These are phyloP conservation scores for Lethocerus indicus DNA, from an alignment of 1,140 invertebrate species.

Conservation along the genomic window DNA sequence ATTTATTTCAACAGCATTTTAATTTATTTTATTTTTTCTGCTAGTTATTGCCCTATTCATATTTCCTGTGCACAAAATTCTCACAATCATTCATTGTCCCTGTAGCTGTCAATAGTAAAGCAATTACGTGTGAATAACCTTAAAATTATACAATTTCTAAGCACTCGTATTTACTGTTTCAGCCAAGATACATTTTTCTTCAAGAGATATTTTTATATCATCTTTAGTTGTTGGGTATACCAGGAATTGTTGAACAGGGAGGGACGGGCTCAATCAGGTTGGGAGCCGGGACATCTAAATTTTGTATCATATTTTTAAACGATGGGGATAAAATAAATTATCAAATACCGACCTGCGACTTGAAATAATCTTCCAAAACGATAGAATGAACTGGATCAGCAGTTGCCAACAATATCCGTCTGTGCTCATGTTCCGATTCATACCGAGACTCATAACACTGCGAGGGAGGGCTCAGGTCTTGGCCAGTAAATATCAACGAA, in stretches of 20 bases:
- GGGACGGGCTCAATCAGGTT: background rate
- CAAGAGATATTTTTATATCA: background rate
- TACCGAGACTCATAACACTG: conserved; percentile 27
- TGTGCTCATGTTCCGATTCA: conserved; percentile 34
- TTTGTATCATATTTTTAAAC: background rate
- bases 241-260: background rate
- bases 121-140: too few species aligned
- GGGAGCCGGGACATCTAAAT: background rate
- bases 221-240: background rate
- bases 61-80: too few species aligned
- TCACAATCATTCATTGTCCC: too few species aligned
- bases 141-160: too few species aligned
- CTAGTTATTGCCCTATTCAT: background rate
- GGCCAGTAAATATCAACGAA: conserved; percentile 26
- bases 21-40: background rate
- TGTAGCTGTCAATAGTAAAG: too few species aligned
- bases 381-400: conserved; percentile 54
- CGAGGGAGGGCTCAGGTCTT: conserved; percentile 22
- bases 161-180: background rate
- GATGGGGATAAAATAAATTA: background rate
- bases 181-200: background rate
- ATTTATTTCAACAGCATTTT: background rate
- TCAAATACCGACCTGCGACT: conserved; percentile 35
- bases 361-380: conserved; percentile 44
- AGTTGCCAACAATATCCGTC: conserved; percentile 37